Evolutionary conservation across 2,113 vertebrate genomes (phyloP).

Genomic region (Sminthopsis crassicaudata): DNA sequence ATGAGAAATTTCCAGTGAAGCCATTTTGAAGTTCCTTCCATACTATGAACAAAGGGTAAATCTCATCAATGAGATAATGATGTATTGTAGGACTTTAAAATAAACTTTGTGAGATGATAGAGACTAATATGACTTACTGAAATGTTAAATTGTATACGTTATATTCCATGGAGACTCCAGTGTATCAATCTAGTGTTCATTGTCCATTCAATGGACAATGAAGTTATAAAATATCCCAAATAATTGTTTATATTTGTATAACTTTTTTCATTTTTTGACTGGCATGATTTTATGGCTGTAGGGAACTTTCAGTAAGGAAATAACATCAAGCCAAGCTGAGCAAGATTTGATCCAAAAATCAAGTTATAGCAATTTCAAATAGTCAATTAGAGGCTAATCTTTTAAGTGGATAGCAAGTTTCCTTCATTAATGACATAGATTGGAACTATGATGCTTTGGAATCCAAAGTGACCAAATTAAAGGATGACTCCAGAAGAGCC

Average conservation of each 20-base stretch:
- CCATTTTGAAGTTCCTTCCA: neutral
- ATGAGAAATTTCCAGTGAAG: neutral
- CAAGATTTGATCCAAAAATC: neutral
- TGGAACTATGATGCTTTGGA: neutral
- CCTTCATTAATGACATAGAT: neutral
- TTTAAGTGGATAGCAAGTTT: neutral
- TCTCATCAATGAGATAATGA: neutral
- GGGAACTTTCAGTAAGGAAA: neutral
- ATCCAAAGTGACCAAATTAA: neutral
- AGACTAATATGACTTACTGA: neutral
- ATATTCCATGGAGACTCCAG: neutral
- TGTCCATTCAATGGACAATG: neutral
- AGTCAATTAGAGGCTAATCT: neutral
- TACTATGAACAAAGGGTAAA: neutral
- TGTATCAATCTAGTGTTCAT: neutral
- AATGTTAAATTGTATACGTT: neutral
- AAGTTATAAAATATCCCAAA: neutral
- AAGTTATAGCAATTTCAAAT: neutral
- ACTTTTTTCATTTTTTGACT: neutral
- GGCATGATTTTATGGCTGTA: neutral
- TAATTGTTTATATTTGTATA: neutral
- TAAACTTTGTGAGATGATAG: neutral
- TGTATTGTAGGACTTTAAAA: neutral
- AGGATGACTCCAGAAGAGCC: neutral
- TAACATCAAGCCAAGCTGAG: neutral